Conservation (phyloP, 2,113 vertebrate species). For the Otis tarda region DNA sequence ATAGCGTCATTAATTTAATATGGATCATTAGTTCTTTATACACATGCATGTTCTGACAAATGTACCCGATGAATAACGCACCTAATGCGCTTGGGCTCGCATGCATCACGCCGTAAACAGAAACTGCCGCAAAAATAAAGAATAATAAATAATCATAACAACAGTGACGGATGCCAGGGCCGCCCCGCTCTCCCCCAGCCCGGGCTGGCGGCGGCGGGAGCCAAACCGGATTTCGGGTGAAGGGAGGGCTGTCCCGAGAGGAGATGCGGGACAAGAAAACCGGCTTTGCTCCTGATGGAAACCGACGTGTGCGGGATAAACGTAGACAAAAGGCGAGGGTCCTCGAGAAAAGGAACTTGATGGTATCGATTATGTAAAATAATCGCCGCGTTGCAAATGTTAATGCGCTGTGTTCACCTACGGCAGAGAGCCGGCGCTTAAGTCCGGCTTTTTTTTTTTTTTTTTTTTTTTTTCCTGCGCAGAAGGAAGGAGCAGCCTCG, state of each 20-base stretch:
- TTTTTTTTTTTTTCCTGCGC: background rate
- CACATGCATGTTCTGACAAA: constrained; percentile 94
- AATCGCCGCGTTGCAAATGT: constrained; percentile 74
- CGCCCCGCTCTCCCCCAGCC: background rate
- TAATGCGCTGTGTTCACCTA: constrained; percentile 71
- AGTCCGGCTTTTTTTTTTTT: background rate
- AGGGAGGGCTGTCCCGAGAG: constrained; percentile 72
- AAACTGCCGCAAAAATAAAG: constrained; percentile 77
- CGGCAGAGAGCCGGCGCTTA: constrained; percentile 37
- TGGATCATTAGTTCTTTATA: constrained; percentile 95
- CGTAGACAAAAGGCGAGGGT: constrained; percentile 77
- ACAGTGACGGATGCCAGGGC: background rate
- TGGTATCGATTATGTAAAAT: constrained; percentile 80
- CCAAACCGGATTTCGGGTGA: constrained; percentile 60
- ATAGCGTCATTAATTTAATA: constrained; percentile 97
- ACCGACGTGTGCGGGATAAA: constrained; percentile 75
- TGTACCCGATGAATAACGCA: constrained; percentile 90
- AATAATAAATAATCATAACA: constrained; percentile 59
- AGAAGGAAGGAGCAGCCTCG: background rate
- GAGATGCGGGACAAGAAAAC: constrained; percentile 73
- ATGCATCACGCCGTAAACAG: constrained; percentile 92
- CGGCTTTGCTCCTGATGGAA: constrained; percentile 76
- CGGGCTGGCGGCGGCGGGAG: background rate
- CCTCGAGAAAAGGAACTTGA: constrained; percentile 76
- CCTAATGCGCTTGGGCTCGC: constrained; percentile 86